Percentiles rank a stretch among this genome's conserved stretches.
These are phyloP conservation scores for Brachionus plicatilis DNA, from an alignment of 1,140 invertebrate species.

Conservation along the genomic window DNA sequence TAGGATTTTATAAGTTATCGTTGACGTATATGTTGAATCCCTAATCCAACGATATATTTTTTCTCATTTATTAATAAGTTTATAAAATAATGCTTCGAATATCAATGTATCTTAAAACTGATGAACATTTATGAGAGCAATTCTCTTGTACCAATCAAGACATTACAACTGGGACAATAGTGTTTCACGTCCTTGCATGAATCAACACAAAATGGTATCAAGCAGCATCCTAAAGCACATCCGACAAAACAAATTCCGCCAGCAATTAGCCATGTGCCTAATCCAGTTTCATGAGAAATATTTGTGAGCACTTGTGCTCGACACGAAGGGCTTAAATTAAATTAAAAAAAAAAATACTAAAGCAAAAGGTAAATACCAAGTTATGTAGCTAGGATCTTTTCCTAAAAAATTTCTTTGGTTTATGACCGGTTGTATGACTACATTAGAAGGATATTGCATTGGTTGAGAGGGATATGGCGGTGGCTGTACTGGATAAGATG, in stretches of 20 bases:
- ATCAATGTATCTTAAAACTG: background rate
- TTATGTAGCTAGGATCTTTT: background rate
- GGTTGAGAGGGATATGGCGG: background rate
- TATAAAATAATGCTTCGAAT: too few species aligned
- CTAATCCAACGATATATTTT: too few species aligned
- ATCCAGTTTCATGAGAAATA: background rate
- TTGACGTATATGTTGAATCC: too few species aligned
- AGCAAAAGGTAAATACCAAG: background rate
- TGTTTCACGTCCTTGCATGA: background rate
- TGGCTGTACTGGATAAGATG: background rate
- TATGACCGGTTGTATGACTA: background rate
- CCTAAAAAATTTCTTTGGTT: background rate
- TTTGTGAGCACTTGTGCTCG: background rate
- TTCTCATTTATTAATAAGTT: too few species aligned
- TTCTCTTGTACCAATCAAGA: background rate
- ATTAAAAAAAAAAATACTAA: background rate
- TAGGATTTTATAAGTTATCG: too few species aligned
- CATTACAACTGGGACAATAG: background rate
- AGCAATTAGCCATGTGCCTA: background rate
- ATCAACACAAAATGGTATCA: slow-evolving; percentile 36
- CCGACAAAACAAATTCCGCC: slow-evolving; percentile 15
- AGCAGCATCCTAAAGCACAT: slow-evolving; percentile 8
- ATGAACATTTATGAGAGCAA: background rate
- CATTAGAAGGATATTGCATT: background rate
- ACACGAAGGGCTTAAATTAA: background rate